Evolutionary conservation across 2,797 vertebrate genomes (phyloP).

Genomic region (Syncerus caffer): DNA sequence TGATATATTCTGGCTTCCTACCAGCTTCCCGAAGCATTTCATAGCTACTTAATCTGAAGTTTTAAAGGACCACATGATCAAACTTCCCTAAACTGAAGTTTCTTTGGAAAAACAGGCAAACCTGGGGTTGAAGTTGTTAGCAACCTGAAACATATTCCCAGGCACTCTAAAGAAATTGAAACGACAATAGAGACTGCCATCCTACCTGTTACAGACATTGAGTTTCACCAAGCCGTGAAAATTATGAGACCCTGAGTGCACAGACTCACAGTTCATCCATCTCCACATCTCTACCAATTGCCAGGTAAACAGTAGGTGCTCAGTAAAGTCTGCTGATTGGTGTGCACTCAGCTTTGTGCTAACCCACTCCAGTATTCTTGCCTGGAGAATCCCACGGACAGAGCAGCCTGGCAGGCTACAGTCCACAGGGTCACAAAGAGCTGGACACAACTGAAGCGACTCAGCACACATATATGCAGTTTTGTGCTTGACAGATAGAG

Average conservation of each 20-base stretch:
- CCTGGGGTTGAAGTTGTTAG: neutral
- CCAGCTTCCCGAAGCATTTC: slow-evolving; percentile 21
- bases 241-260: neutral
- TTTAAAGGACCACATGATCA: neutral
- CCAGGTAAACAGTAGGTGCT: neutral
- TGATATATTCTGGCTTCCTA: neutral
- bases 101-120: slow-evolving; percentile 36
- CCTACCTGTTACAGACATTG: neutral
- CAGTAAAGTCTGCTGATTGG: neutral
- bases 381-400: neutral
- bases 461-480: neutral
- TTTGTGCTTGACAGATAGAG: neutral
- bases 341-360: neutral
- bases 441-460: neutral
- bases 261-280: neutral
- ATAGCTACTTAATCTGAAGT: slow-evolving; percentile 14
- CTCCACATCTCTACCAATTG: no score
- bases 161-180: neutral
- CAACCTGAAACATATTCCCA: neutral
- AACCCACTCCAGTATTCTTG: neutral
- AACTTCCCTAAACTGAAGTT: slow-evolving; percentile 8
- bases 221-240: neutral
- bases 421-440: neutral
- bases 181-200: rapidly evolving
- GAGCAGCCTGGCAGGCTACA: neutral